A percentile compares a stretch with the other conserved stretches of the same genome.
Evolutionary conservation across 2,888 invertebrate species (phyloP).

Genomic region (Proisotoma minuta): DNA sequence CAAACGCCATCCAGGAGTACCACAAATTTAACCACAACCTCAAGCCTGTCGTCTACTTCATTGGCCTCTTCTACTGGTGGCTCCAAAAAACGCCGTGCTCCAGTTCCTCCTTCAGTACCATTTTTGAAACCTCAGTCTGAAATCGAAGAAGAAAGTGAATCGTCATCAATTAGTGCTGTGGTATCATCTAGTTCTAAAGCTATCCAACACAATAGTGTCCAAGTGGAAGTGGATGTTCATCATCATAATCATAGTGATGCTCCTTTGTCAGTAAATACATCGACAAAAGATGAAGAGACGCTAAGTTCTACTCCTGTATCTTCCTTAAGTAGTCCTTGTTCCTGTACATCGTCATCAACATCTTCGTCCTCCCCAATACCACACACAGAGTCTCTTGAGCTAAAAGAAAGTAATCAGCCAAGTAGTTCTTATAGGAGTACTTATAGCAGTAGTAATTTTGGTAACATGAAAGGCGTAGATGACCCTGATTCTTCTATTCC

Average conservation of each 20-base stretch:
- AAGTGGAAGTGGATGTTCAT: slow-evolving; percentile 37
- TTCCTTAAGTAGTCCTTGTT: slow-evolving; percentile 35
- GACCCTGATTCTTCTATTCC: slow-evolving; percentile 22
- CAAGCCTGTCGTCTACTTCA: slow-evolving; percentile 48
- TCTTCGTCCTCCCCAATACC: slow-evolving; percentile 39
- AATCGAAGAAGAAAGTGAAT: slow-evolving; percentile 39
- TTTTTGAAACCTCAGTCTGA: slow-evolving; percentile 31
- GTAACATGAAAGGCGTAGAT: slow-evolving; percentile 23
- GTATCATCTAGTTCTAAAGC: not conserved
- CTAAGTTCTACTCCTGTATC: slow-evolving; percentile 36
- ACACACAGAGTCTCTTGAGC: slow-evolving; percentile 10
- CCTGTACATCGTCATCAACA: slow-evolving; percentile 26
- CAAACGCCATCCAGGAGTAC: slow-evolving; percentile 37
- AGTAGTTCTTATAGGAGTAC: slow-evolving; percentile 29
- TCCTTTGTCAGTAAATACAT: slow-evolving; percentile 15
- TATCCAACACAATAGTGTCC: slow-evolving; percentile 16
- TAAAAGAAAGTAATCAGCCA: slow-evolving; percentile 21
- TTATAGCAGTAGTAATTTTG: slow-evolving; percentile 18
- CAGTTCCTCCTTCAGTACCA: slow-evolving; percentile 53
- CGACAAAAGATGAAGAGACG: slow-evolving; percentile 30
- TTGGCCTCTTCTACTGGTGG: slow-evolving; percentile 51
- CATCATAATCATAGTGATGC: slow-evolving; percentile 14
- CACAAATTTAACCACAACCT: slow-evolving; percentile 45
- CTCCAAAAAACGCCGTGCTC: slow-evolving; percentile 59
- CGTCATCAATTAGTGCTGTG: slow-evolving; percentile 22